Evolutionary conservation across 2,888 invertebrate species (phyloP), one percentile per base, ranked within the genome.

Genomic region (Ochropleura leucogaster): DNA sequence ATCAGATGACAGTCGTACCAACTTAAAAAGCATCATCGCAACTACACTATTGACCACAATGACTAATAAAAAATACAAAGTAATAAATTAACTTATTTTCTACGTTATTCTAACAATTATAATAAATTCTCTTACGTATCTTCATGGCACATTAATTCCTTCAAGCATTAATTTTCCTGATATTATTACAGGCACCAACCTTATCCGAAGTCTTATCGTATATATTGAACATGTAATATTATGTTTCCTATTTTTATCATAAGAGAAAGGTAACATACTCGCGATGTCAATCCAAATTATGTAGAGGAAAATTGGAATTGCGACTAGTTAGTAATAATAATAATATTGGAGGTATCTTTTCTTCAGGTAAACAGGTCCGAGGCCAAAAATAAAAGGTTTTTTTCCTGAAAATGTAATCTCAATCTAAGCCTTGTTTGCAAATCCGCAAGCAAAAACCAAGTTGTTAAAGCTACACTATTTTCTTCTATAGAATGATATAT

Each of bases 251-350:
- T 70, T 64, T 55, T 20, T 77, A 60, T 60, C 10, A 51, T 57
- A 12, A 20, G 10, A 51, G 53, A 55, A 77, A 73, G 51, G 69
- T 64, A 60, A 67, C 63, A 66, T 80, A 68, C 51, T 4, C 49
- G 20, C 14, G 14, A 70, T 70, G 67, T 63, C 80, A 63, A 72
- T 80, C 47, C 42, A 69, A 77, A 73, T 73, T 70, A 77, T 42
- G 55, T 18, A n/a, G 16, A 73, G 46, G 55, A 68, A 80, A 77
- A 81, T 77, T 80, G 81, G 53, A 68, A 68, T 44, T 40, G 62
- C n/a, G 59, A 40, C 57, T 63, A 79, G 44, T 68, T 14, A 57
- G 42, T 55, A 16, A 64, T 72, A 62, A 62, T 77, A 72, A 67
- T 44, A 68, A 68, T 72, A 68, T 53, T 30, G 4, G 16, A 59